phyloP scores from a whole-genome alignment of 2,888 invertebrate species.

The Priapulus caudatus region DNA sequence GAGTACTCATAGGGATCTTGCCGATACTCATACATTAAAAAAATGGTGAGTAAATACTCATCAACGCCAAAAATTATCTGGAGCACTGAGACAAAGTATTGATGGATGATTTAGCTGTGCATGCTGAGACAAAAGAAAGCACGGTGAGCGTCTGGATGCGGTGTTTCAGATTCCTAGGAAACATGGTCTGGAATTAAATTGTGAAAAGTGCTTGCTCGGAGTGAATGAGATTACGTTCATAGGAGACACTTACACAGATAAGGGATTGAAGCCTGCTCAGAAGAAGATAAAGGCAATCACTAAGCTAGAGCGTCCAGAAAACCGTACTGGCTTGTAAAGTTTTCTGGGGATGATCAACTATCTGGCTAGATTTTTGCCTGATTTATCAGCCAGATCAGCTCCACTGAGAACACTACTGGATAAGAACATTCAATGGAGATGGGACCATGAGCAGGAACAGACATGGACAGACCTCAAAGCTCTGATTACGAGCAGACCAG shows the following conservation, averaged over 20 bases:
- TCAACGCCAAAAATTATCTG: too few species aligned
- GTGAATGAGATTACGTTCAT: conserved; percentile 15
- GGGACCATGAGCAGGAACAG: too few species aligned
- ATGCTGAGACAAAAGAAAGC: too few species aligned
- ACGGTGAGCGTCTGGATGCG: too few species aligned
- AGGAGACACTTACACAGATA: conserved; percentile 12
- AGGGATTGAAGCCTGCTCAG: conserved; percentile 13
- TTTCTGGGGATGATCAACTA: conserved; percentile 16
- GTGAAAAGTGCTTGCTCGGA: conserved; percentile 13
- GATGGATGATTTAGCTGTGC: too few species aligned
- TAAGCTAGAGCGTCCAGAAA: neutral
- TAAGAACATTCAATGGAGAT: conserved; percentile 8
- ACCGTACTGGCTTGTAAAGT: conserved; percentile 9
- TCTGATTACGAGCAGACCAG: too few species aligned
- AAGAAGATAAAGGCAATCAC: conserved; percentile 9
- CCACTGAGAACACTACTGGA: conserved; percentile 6
- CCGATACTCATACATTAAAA: too few species aligned
- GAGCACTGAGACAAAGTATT: too few species aligned
- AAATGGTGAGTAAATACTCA: too few species aligned
- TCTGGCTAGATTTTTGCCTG: conserved; percentile 12
- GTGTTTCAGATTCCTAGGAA: conserved; percentile 11
- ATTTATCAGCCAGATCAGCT: conserved; percentile 11
- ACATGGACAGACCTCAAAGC: too few species aligned
- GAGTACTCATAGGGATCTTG: too few species aligned
- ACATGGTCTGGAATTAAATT: conserved; percentile 11